Evolutionary conservation across 2,797 vertebrate genomes (phyloP).

Genomic region (Peromyscus nudipes): DNA sequence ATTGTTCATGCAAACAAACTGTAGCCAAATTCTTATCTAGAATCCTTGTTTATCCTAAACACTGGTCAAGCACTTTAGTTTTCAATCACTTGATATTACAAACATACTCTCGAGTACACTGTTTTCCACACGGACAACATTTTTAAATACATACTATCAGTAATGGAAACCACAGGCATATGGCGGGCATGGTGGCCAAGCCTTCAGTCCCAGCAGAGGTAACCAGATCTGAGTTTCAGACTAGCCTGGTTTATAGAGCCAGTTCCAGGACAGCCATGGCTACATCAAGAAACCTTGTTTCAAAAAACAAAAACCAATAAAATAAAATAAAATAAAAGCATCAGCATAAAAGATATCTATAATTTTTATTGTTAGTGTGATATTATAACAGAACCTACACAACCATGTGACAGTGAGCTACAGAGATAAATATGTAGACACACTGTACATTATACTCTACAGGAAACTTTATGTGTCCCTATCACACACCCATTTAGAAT

Average conservation of each 20-base stretch:
- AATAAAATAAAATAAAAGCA: too few species aligned
- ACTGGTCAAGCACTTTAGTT: neutral
- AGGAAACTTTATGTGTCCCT: slow-evolving; percentile 51
- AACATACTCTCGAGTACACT: neutral
- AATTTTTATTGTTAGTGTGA: neutral
- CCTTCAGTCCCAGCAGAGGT: neutral
- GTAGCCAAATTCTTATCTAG: slow-evolving; percentile 12
- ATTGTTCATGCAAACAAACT: neutral
- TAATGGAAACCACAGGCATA: neutral
- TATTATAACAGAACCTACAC: neutral
- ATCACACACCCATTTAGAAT: slow-evolving; percentile 65
- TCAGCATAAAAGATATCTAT: neutral
- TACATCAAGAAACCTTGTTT: too few species aligned
- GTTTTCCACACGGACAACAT: slow-evolving; percentile 20
- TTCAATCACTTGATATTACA: neutral
- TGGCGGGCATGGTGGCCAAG: neutral
- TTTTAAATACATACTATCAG: neutral
- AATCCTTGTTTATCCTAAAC: neutral
- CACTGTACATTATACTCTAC: slow-evolving; percentile 43
- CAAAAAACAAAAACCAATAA: neutral
- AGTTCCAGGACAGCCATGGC: neutral
- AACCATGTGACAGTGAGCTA: neutral
- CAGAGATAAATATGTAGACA: slow-evolving; percentile 16
- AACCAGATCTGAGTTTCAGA: neutral
- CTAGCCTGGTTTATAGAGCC: neutral